Percentiles rank a stretch among this genome's conserved stretches.
Conservation (phyloP, 2,888 invertebrate genomes). For the Spatulosminthurus flaviceps region DNA sequence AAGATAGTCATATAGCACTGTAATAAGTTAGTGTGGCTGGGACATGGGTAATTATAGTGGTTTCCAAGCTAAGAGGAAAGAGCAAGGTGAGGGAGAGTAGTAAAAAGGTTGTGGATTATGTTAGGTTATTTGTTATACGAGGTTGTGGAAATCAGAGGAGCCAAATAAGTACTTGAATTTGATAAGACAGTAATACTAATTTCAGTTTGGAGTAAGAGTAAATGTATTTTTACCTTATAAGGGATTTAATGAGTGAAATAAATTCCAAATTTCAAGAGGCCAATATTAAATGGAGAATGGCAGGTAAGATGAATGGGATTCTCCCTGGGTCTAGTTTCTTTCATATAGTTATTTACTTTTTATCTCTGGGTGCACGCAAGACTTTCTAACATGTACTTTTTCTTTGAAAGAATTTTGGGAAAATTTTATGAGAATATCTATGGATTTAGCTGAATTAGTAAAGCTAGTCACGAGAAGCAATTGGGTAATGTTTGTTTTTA, state of each 20-base stretch:
- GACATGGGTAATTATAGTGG: too few relatives aligned
- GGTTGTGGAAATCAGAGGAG: background rate
- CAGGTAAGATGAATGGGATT: constrained; percentile 16
- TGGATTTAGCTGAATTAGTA: too few relatives aligned
- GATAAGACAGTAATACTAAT: constrained; percentile 21
- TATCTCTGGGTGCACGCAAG: background rate
- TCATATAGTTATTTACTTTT: background rate
- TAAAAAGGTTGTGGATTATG: too few relatives aligned
- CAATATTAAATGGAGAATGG: constrained; percentile 11
- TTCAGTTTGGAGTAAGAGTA: background rate
- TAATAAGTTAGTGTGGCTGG: background rate
- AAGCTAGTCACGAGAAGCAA: too few relatives aligned
- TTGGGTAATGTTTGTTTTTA: too few relatives aligned
- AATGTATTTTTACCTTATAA: constrained; percentile 36
- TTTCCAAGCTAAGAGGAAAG: background rate
- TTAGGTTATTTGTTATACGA: background rate
- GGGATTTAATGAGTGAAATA: constrained; percentile 18
- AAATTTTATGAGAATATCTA: too few relatives aligned
- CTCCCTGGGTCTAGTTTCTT: background rate
- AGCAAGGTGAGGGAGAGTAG: background rate
- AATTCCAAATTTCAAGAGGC: constrained; percentile 12
- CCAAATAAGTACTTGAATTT: constrained; percentile 26
- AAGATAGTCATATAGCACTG: background rate
- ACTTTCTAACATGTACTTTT: too few relatives aligned
- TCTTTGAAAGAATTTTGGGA: too few relatives aligned